phyloP scores from a whole-genome alignment of 2,113 vertebrate species.

The Lepisosteus oculatus region DNA sequence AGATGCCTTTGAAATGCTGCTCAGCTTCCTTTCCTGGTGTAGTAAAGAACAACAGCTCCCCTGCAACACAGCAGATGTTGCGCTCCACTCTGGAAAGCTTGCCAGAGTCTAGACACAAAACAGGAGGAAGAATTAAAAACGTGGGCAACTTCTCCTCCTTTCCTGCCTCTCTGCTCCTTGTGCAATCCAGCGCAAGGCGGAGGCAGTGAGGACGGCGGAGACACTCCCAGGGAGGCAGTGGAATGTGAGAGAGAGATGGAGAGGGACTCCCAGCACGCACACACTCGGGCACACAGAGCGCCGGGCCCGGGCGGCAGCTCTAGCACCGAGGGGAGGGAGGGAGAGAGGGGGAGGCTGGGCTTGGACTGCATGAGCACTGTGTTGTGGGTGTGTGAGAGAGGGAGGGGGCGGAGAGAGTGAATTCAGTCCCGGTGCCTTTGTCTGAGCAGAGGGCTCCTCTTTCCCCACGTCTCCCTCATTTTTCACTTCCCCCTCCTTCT shows the following conservation, averaged over 20 bases:
- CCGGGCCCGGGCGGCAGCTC: constrained; percentile 33
- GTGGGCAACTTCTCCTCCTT: no score
- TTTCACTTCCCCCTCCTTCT: constrained; percentile 14
- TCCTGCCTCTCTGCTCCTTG: no score
- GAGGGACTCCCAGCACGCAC: neutral
- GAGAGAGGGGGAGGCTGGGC: constrained; percentile 17
- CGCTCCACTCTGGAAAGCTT: no score
- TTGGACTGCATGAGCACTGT: constrained; percentile 52
- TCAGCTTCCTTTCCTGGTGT: no score
- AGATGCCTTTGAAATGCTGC: no score
- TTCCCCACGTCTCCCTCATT: constrained; percentile 28
- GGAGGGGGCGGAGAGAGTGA: constrained; percentile 47
- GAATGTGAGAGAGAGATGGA: neutral
- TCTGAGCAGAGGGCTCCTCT: constrained; percentile 10
- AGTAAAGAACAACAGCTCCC: no score
- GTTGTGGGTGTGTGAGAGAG: constrained; percentile 28
- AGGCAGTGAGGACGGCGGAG: no score
- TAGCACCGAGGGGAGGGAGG: constrained; percentile 35
- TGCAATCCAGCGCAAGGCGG: no score
- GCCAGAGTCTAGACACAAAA: no score
- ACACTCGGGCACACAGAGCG: neutral
- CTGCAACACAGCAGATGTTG: no score
- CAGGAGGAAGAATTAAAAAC: no score
- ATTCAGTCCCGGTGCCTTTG: neutral
- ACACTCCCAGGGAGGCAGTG: no score